Base-by-base conservation (phyloP, 2,888 invertebrate species). In the Clitarchus hookeri region DNA sequence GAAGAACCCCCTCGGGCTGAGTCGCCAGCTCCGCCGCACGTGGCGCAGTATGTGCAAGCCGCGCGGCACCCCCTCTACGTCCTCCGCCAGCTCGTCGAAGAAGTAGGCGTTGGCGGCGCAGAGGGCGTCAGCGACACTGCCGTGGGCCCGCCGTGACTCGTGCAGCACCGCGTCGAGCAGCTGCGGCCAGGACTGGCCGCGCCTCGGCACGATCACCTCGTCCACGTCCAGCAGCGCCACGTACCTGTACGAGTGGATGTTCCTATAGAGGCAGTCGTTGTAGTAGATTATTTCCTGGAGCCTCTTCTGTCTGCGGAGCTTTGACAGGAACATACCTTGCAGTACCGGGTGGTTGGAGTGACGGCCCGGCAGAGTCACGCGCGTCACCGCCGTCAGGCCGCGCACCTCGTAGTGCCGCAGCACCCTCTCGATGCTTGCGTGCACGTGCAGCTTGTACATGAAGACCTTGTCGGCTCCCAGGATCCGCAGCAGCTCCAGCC, bases 191-290 rank as follows among this genome's bases (percentile, higher is more conserved):
- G 92, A 94, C 84, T 91, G 90, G 44, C 93, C 92, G 88, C 92
- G 91, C 90, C 94, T 93, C 26, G 96, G 96, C 85, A 96, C 92
- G 86, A 96, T 93, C 84, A 96, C 92, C 92, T 96, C 96, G 90
- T 96, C 96, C 84, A 95, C 92, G 90, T 96, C 96, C 89, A 96
- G 91, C 19, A 96, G 95, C 53, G 96, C 92, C 27, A 95, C 91
- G 65, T 77, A 86, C 27, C 27, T 65, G 48, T 77, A 77, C 88
- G 92, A 92, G 89, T 93, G 91, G 85, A 96, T 91, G 91, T 95
- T 95, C 90, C 95, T 93, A 90, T 96, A 96, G 87, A 96, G 93
- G 90, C 96, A 96, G 90, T 96, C 96, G 90, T 96, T 96, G 91
- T 96, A 96, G 0, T 95, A 94, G 88, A 96, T 93, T 54, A 96